These are phyloP conservation scores for Phymastichus coffea DNA, from an alignment of 1,140 invertebrate genomes.

Conservation along the genomic window DNA sequence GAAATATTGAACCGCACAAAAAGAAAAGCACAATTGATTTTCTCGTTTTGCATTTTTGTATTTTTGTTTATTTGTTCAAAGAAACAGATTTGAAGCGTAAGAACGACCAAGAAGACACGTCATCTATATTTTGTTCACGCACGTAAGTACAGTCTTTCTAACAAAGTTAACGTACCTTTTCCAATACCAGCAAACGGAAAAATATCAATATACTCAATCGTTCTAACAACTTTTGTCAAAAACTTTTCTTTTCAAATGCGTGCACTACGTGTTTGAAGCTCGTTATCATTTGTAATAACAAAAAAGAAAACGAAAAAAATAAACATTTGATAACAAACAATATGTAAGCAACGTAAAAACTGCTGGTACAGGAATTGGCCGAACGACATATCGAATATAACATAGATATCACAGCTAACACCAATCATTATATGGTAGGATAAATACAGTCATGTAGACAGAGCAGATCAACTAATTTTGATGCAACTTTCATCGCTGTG, in stretches of 20 bases:
- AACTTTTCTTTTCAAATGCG: neutral
- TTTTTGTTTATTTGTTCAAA: neutral
- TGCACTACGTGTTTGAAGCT: slow-evolving; percentile 4
- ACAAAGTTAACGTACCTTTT: slow-evolving; percentile 26
- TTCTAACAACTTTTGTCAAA: neutral
- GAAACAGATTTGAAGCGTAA: slow-evolving; percentile 10
- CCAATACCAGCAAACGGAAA: slow-evolving; percentile 26
- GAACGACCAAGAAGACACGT: slow-evolving; percentile 7
- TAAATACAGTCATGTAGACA: slow-evolving; percentile 46
- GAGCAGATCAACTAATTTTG: slow-evolving; percentile 47
- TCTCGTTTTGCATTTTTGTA: too few species aligned
- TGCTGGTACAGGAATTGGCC: slow-evolving; percentile 29
- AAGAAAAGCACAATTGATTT: too few species aligned
- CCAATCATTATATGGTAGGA: slow-evolving; percentile 44
- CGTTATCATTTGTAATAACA: too few species aligned
- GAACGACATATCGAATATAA: slow-evolving; percentile 30
- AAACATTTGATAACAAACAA: too few species aligned
- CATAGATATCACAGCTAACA: slow-evolving; percentile 40
- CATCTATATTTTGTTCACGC: slow-evolving; percentile 15
- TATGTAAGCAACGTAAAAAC: neutral
- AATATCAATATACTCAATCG: too few species aligned
- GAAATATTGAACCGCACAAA: too few species aligned
- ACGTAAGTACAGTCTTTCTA: slow-evolving; percentile 27
- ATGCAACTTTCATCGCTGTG: slow-evolving; percentile 41
- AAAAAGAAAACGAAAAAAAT: too few species aligned